Evolutionary conservation across 2,888 invertebrate species (phyloP).

Genomic region (Pheosia tremula): DNA sequence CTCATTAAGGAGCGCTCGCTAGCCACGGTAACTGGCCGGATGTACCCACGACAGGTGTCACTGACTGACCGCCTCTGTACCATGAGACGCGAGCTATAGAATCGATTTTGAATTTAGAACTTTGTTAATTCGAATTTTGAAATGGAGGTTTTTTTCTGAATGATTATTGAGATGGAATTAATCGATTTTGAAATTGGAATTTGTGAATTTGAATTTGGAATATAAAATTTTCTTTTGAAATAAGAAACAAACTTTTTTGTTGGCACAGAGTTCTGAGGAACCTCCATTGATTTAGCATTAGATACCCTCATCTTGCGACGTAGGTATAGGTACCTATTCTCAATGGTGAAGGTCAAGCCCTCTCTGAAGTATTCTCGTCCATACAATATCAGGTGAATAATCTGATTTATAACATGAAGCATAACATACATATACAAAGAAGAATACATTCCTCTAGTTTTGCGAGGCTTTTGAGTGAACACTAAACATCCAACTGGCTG

Average conservation of each 20-base stretch:
- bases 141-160: neutral
- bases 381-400: no score
- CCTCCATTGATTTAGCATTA: no score
- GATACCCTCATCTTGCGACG: no score
- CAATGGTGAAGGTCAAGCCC: no score
- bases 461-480: slow-evolving; percentile 47
- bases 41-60: slow-evolving; percentile 60
- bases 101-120: slow-evolving; percentile 1
- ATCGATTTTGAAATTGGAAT: neutral
- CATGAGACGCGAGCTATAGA: slow-evolving; percentile 16
- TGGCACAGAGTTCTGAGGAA: no score
- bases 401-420: no score
- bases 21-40: slow-evolving; percentile 41
- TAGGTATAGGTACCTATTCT: no score
- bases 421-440: slow-evolving; percentile 23
- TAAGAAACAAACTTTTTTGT: neutral
- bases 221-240: neutral
- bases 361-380: no score
- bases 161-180: neutral
- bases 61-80: slow-evolving; percentile 52
- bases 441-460: slow-evolving; percentile 42
- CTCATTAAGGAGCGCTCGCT: slow-evolving; percentile 33
- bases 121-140: neutral
- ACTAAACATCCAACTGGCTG: slow-evolving; percentile 48
- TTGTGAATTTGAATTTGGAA: neutral